Percentiles rank a stretch among this genome's conserved stretches.
Evolutionary conservation across 2,113 vertebrate species (phyloP).

Genomic region (Charina bottae): DNA sequence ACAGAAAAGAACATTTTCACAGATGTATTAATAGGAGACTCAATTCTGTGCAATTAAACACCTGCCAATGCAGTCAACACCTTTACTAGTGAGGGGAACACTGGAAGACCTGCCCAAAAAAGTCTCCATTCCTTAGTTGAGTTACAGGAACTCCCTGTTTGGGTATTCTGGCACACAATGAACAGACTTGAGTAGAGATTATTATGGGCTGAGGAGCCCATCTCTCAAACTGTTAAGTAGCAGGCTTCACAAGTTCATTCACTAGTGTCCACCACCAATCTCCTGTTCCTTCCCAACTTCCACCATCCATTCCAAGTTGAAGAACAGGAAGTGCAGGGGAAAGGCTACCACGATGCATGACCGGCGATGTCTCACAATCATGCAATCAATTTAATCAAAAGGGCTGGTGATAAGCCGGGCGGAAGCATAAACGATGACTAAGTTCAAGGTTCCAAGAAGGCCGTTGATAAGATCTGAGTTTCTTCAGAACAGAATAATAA

Average conservation of each 20-base stretch:
- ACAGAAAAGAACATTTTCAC: no score
- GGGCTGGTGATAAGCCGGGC: neutral
- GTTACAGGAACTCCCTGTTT: neutral
- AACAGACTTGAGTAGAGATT: neutral
- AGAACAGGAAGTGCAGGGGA: constrained; percentile 55
- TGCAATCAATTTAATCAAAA: neutral
- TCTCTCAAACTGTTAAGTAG: constrained; percentile 63
- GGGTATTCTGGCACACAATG: neutral
- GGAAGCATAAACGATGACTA: neutral
- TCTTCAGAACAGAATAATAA: neutral
- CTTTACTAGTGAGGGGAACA: neutral
- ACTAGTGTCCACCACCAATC: constrained; percentile 58
- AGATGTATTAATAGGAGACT: no score
- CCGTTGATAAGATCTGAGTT: neutral
- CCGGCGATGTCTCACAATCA: constrained; percentile 18
- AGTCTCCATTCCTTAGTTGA: neutral
- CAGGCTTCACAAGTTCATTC: constrained; percentile 51
- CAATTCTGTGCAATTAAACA: no score
- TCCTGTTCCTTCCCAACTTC: constrained; percentile 56
- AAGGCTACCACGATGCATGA: constrained; percentile 9
- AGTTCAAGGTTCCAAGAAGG: neutral
- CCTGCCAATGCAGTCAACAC: neutral
- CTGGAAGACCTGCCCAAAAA: neutral
- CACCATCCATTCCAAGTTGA: constrained; percentile 54
- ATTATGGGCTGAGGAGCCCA: neutral